Conservation (phyloP, 2,113 vertebrate species). For the Laticauda laticaudata region DNA sequence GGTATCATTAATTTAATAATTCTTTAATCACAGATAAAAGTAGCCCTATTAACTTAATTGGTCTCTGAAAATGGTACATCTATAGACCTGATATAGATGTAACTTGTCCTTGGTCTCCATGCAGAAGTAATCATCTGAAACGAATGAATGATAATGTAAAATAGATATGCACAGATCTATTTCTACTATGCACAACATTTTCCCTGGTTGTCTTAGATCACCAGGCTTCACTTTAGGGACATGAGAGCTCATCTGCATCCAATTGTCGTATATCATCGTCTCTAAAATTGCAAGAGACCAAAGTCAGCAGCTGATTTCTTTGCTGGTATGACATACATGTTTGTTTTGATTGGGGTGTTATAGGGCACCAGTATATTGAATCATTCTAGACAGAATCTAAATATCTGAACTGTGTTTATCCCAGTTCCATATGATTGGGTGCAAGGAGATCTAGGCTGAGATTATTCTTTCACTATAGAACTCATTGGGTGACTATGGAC, state of each 20-base stretch:
- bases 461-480: not conserved
- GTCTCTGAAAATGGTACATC: not conserved
- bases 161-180: not conserved
- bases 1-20: constrained; percentile 11
- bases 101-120: not conserved
- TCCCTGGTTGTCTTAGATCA: not conserved
- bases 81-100: not conserved
- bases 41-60: not conserved
- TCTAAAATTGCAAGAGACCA: not conserved
- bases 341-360: not conserved
- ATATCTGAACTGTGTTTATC: not conserved
- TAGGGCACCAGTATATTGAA: not conserved
- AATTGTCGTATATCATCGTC: not conserved
- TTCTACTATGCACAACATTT: not conserved
- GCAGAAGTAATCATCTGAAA: not conserved
- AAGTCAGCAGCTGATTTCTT: not conserved
- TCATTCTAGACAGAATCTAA: not conserved
- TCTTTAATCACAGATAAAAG: constrained; percentile 8
- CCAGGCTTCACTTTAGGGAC: not conserved
- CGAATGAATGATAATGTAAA: not conserved
- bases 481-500: not conserved
- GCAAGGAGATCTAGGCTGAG: not conserved
- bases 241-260: not conserved
- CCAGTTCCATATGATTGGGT: not conserved
- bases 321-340: not conserved